Evolutionary conservation across 2,888 invertebrate genomes (phyloP), one percentile per base, ranked within the genome.

Genomic region (Strigamia crassipes): DNA sequence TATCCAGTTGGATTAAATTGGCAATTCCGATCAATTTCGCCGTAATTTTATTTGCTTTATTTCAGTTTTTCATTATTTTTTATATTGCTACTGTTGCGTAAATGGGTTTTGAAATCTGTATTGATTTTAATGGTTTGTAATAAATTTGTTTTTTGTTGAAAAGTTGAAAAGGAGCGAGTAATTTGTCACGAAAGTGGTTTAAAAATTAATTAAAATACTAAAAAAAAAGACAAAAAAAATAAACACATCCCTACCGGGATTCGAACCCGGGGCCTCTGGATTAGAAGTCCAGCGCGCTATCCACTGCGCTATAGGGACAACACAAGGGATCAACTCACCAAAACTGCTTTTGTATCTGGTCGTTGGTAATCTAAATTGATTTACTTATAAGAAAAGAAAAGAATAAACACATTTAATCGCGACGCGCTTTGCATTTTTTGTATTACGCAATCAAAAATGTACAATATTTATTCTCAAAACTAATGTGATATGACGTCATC

Each of bases 271-370:
- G 85, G 84, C 85, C 85, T 85, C 84, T 85, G 85, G 85, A 85
- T 85, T 85, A 85, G 85, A 85, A 85, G 85, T 85, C 85, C 85
- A 85, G 84, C 85, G 85, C 85, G 85, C 85, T 85, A 85, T 85
- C 85, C 85, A 85, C 85, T 85, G 85, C 85, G 85, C 85, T 84
- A 85, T 84, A 84, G 84, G 85, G 85, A 85, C 85, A 12, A 73
- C 27, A 73, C 73, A 73, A 10, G 12, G 12, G 5, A 13, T 46
- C 1, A 2, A 12, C 1, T 5, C n/a, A n/a, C n/a, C 13, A 46
- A 27, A 13, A 46, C 15, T 4, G 5, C 46, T 46, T 46, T 46
- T 46, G 15, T 46, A 15, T n/a, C 46, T 13, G 12, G 12, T 13
- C 1, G 1, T 46, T 46, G 12, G 0, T 46, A 15, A 46, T 15